Evolutionary conservation across 2,888 invertebrate species (phyloP), one percentile per base, ranked within the genome.

Genomic region (Trissonchulus sp.): DNA sequence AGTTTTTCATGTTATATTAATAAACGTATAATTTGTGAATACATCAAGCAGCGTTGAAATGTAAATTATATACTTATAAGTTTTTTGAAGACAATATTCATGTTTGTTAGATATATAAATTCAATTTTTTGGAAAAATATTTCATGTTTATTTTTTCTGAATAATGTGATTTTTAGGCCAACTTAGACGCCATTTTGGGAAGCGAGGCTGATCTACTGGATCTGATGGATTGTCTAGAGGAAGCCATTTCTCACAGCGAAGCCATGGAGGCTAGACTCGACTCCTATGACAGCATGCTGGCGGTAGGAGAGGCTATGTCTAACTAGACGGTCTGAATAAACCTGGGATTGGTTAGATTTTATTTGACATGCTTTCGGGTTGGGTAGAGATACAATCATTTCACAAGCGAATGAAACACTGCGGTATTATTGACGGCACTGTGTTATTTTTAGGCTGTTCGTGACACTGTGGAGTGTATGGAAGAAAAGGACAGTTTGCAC

Each of bases 171-270:
- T 78, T 81, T 35, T 82, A 90, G 88, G 93, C 93, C 83, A 95
- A 95, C 86, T 92, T 95, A 77, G 92, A 94, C 85, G 92, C 92
- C 81, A 93, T 95, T 73, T 88, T 95, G 86, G 92, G 92, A n/a
- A 93, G 93, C 1, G 94, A 94, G 84, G 90, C 89, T 60, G 88
- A 89, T 82, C 91, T 95, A 87, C 89, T 91, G 80, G 88, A 88
- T 73, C 83, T 90, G 76, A 89, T 90, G 88, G 85, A 89, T 76
- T 90, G 92, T 84, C 88, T 93, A 75, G 92, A 93, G 83, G 89
- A 89, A 75, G 92, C 93, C 0, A 90, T 93, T 79, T 87, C 87
- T 35, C 91, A 92, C 86, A 90, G 91, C 15, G 90, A 74, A 48
- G 90, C 79, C 87, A 89, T 92, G 68, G 92, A 93, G 84, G 86